Conservation (phyloP, 2,797 vertebrate species). For the Petrocephalus sullivani region DNA sequence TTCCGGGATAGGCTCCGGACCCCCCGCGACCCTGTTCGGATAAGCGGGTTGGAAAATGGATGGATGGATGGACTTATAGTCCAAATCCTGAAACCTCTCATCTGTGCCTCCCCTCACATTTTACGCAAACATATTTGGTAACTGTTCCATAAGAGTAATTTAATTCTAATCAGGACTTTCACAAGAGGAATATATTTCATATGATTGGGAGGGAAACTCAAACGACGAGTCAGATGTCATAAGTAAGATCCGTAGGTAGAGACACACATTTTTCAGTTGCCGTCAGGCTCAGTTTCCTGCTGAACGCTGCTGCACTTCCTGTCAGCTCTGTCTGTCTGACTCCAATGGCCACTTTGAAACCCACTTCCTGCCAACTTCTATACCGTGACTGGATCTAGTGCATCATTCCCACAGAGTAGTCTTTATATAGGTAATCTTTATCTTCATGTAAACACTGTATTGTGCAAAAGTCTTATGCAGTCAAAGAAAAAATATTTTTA, state of each 20-base stretch:
- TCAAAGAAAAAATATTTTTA: not conserved
- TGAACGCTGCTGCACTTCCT: conserved; percentile 48
- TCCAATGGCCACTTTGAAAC: conserved; percentile 41
- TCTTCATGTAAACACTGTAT: not conserved
- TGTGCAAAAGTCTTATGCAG: not conserved
- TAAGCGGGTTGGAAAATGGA: no score
- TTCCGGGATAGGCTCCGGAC: no score
- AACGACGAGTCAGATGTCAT: not conserved
- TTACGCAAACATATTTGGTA: not conserved
- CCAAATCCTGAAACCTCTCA: not conserved
- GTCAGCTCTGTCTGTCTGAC: conserved; percentile 24
- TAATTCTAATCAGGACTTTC: not conserved
- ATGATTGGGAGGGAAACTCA: not conserved
- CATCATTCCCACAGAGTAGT: not conserved
- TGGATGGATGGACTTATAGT: no score
- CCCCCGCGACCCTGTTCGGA: no score
- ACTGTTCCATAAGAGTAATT: not conserved
- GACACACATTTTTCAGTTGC: conserved; percentile 43
- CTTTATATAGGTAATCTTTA: not conserved
- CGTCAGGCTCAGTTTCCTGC: conserved; percentile 60
- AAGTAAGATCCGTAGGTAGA: not conserved
- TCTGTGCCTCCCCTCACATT: not conserved
- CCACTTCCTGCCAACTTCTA: conserved; percentile 60
- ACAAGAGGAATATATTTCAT: not conserved
- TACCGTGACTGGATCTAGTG: not conserved